Evolutionary conservation across 2,113 vertebrate genomes (phyloP).

Genomic region (Zosterops lateralis): DNA sequence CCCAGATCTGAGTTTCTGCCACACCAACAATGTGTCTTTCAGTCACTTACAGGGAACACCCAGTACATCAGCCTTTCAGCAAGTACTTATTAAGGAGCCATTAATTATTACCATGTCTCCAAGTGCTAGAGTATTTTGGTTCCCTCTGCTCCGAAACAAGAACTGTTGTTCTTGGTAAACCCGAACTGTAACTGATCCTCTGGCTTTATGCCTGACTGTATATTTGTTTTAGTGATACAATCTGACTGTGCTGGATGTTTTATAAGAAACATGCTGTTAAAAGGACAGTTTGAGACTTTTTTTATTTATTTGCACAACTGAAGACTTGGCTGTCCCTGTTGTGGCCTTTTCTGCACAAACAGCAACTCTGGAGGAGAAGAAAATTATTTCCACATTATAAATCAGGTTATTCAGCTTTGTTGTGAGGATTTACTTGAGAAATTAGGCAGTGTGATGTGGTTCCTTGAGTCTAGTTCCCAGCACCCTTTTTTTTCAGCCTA

Average conservation of each 20-base stretch:
- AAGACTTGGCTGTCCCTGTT: conserved; percentile 11
- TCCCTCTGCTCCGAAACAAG: not conserved
- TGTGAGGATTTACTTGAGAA: not conserved
- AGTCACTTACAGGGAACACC: conserved; percentile 29
- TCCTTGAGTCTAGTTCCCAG: not conserved
- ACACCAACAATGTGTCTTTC: conserved; percentile 22
- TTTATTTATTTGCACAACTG: conserved; percentile 41
- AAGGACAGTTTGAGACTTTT: not conserved
- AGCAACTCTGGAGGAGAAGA: not conserved
- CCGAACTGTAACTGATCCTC: conserved; percentile 20
- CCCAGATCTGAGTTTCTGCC: not conserved
- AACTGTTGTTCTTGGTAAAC: conserved; percentile 22
- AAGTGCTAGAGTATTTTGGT: conserved; percentile 1
- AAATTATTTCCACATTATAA: not conserved
- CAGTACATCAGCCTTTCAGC: conserved; percentile 26
- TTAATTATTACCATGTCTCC: conserved; percentile 31
- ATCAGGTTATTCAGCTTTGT: not conserved
- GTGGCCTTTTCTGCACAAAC: not conserved
- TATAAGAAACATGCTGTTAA: conserved; percentile 45
- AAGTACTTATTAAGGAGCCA: conserved; percentile 46
- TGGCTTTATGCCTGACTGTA: not conserved
- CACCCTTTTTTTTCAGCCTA: not conserved
- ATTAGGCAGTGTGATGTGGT: not conserved
- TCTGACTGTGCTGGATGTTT: not conserved
- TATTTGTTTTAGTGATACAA: conserved; percentile 32